Evolutionary conservation across 2,113 vertebrate species (phyloP), one percentile per base, ranked within the genome.

Genomic region (Spheniscus mendiculus): DNA sequence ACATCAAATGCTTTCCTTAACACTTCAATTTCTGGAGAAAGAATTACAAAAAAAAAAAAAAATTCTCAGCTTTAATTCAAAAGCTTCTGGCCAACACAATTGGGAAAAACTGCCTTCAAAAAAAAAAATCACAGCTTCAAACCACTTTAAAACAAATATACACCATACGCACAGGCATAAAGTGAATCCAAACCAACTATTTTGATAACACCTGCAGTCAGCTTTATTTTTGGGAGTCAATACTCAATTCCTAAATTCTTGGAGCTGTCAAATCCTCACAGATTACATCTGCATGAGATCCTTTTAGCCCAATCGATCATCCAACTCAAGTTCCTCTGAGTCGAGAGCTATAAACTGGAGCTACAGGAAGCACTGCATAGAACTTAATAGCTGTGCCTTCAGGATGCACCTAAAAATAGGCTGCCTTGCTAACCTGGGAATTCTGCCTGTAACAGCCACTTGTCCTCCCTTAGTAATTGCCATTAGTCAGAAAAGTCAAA

Each of bases 351-450:
- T 15, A 38, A 13, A 12, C 4, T 10, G 55, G 25, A 91, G 89
- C 78, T 76, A 5, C 45, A 47, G 80, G 70, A 79, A 83, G 62
- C 45, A 23, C 71, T 42, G 50, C 38, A 4, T 6, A 23, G 72
- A 89, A 29, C 44, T n/a, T 47, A 40, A 91, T 2, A 40, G 85
- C 89, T 15, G 36, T 67, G 83, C 83, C 97, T 92, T 93, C 81
- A 58, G 83, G 38, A 70, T 58, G 40, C 84, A 30, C 84, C 96
- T 84, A 85, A 96, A 97, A 97, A 87, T n/a, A 97, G 27, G 65
- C 49, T 94, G 91, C 81, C 74, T 70, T 67, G 92, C 92, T 93
- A 93, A 94, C 93, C 95, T 95, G 94, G 95, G 83, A 93, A 80
- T 82, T 63, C 70, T 80, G 80, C 95, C 91, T 87, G 44, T 5